Conservation (phyloP, 2,113 vertebrate species). For the Osmerus mordax region DNA sequence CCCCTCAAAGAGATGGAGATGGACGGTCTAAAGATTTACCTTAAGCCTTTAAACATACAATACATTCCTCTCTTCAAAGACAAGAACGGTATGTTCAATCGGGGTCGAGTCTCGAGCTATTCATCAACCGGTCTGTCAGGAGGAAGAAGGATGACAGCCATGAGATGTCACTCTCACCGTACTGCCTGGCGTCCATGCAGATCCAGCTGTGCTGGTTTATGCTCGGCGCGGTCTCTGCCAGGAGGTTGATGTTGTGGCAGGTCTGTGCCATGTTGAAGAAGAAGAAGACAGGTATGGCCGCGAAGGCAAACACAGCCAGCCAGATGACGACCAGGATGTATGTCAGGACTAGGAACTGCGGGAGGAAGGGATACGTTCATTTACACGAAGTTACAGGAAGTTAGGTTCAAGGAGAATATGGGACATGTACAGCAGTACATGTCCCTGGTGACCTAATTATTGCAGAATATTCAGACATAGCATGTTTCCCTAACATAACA, state of each 20-base stretch:
- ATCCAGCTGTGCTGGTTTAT: conserved; percentile 77
- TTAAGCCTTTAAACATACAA: too few relatives aligned
- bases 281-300: conserved; percentile 90
- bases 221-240: conserved; percentile 88
- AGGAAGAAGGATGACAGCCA: conserved; percentile 26
- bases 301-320: conserved; percentile 90
- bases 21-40: too few relatives aligned
- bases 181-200: conserved; percentile 95
- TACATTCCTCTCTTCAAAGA: too few relatives aligned
- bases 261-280: conserved; percentile 94
- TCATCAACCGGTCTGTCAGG: too few relatives aligned
- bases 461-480: conserved; percentile 5
- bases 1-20: too few relatives aligned
- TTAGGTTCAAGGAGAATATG: neutral
- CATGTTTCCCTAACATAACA: neutral
- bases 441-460: conserved; percentile 26
- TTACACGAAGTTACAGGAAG: conserved; percentile 33
- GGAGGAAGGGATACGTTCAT: conserved; percentile 46
- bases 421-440: conserved; percentile 3
- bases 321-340: conserved; percentile 89
- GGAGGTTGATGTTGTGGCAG: conserved; percentile 88
- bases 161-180: conserved; percentile 73
- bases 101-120: too few relatives aligned
- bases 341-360: conserved; percentile 94
- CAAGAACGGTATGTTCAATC: too few relatives aligned